Evolutionary conservation across 2,797 vertebrate genomes (phyloP), one percentile per base, ranked within the genome.

Genomic region (Girardinus metallicus): DNA sequence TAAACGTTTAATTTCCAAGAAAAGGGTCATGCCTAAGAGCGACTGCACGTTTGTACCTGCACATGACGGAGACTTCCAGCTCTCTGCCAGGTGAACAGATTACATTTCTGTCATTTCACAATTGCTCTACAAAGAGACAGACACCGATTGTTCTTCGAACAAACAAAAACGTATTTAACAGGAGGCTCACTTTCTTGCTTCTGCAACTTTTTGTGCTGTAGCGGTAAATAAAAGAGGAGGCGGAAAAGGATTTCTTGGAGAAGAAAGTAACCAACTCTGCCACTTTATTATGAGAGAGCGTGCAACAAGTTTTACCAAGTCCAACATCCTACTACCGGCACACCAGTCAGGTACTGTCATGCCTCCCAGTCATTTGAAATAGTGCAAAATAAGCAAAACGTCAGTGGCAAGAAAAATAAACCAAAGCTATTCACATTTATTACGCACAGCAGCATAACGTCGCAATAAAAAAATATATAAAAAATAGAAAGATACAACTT

Each of bases 221-320:
- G 51, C 26, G 18, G 26, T 23, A 71, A 44, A 44, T 10, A 15
- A n/a, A 29, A 71, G 5, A 44, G 26, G 13, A 70, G 39, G 23
- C 2, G 55, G 57, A 49, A 49, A 44, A 18, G n/a, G 43, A 16
- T 62, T 44, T 47, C 12, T n/a, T 76, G 64, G 23, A 68, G 62
- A 23, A 57, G 12, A 36, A 23, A 46, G 49, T 6, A 31, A 18
- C 79, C 57, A n/a, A 21, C 21, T 68, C 29, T 31, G 29, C 62
- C 53, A 80, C 79, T 70, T 49, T 11, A 68, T 23, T 18, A 83
- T 39, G 75, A 84, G 74, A 75, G 85, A 79, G 10, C 36, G 73
- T 21, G 70, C 43, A 73, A 89, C 91, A 91, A 82, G 89, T 92
- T 39, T 70, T 0, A 85, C 89, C 85, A 75, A 55, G 89, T 83